phyloP scores from a whole-genome alignment of 2,888 invertebrate genomes.

The Hedychridium roseum region DNA sequence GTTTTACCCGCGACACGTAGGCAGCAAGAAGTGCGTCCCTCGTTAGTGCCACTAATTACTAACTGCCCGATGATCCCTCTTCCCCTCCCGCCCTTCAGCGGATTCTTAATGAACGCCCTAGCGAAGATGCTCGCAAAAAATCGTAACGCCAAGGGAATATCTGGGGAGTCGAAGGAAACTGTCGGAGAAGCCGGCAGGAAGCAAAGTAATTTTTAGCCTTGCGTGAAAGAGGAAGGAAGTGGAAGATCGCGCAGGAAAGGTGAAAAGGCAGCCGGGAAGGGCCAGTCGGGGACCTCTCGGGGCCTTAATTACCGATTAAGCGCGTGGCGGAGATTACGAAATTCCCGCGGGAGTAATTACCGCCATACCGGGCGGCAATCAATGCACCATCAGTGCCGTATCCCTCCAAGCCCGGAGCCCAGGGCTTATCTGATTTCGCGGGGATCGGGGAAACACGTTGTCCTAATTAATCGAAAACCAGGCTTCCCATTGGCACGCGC shows the following conservation, averaged over 20 bases:
- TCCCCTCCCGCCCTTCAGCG: constrained; percentile 22
- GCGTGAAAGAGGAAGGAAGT: constrained; percentile 4
- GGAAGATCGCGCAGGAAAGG: constrained; percentile 13
- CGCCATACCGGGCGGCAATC: constrained; percentile 12
- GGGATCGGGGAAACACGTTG: too few relatives aligned
- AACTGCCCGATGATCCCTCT: constrained; percentile 25
- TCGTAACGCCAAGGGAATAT: constrained; percentile 30
- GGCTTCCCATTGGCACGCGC: constrained; percentile 11
- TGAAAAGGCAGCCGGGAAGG: constrained; percentile 3
- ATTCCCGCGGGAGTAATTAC: constrained; percentile 25
- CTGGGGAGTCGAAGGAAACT: constrained; percentile 5
- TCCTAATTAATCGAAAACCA: constrained; percentile 6
- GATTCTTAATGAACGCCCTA: constrained; percentile 39
- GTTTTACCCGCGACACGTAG: constrained; percentile 32
- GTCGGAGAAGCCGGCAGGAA: constrained; percentile 11
- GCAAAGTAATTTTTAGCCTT: constrained; percentile 30
- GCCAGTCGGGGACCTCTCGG: constrained; percentile 8
- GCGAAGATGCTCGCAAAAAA: constrained; percentile 31
- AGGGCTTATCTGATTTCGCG: constrained; percentile 13
- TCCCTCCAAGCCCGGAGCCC: constrained; percentile 15
- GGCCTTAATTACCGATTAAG: constrained; percentile 40
- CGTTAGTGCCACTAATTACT: constrained; percentile 58
- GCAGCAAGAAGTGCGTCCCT: constrained; percentile 53
- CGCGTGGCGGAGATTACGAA: constrained; percentile 36
- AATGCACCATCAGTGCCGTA: constrained; percentile 18